Base-by-base conservation (phyloP, 1,140 invertebrate genomes). In the Delia radicum region DNA sequence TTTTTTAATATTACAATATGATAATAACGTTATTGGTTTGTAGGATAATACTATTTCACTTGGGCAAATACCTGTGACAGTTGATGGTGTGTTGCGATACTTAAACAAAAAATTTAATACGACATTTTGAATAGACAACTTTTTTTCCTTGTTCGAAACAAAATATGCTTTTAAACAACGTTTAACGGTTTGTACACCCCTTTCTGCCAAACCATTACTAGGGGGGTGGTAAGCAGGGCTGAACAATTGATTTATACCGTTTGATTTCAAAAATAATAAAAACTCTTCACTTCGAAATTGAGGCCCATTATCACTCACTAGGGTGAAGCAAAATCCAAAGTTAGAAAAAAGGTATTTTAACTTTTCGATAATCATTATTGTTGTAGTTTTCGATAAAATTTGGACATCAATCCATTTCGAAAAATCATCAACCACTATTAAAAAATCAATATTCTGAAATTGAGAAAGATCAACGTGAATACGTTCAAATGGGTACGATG, bases 181-280 rank as follows among this genome's bases (percentile, higher is more conserved):
- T 63, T 74, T 63, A 29, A 62, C 21, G 6, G 73, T 74, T 74
- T 74, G 48, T 24, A 62, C 73, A 18, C 73, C 55, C 37, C 73
- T 33, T 61, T 74, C 73, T 29, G 73, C 18, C 27, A 62, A 61
- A 24, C 46, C 26, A 62, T 74, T 74, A 33, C 73, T 74, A 7
- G 46, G 46, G 10, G 48, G 73, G 18, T 74, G 48, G 63, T 74
- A 74, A 18, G 55, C 29, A 12, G 48, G 73, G 10, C 46, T 29
- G 21, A 61, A 61, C 8, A 33, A 8, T 10, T 61, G 24, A 18
- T 37, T 62, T 31, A 62, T 74, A 29, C 72, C 72, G 18, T 73
- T 29, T n/a, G 10, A 61, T 62, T 28, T 74, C 29, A 33, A 62
- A 74, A 63, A 74, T 21, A 33, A 31, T 29, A 33, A 24, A 28